Evolutionary conservation across 2,888 invertebrate genomes (phyloP).

Genomic region (Syrphus vitripennis): DNA sequence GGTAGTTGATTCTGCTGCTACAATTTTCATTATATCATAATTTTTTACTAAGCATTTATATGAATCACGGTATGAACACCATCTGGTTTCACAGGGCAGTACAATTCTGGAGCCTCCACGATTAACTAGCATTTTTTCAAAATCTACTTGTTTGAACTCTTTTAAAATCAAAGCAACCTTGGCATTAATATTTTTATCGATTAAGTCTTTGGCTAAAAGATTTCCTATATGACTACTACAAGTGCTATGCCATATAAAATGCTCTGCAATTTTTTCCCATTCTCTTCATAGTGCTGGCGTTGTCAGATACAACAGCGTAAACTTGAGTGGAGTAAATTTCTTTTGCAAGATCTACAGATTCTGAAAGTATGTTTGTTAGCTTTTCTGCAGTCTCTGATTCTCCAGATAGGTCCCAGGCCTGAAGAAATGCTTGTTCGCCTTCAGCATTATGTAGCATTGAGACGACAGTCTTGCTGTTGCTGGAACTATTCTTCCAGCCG

Average conservation of each 20-base stretch:
- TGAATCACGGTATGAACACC: not conserved
- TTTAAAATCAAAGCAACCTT: not conserved
- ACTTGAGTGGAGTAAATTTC: not conserved
- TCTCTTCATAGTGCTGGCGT: slow-evolving; percentile 2
- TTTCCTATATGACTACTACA: slow-evolving; percentile 6
- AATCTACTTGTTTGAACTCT: not conserved
- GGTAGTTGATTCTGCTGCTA: not conserved
- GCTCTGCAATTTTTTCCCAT: not conserved
- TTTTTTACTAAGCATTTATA: not conserved
- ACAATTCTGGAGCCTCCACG: not conserved
- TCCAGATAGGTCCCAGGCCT: not conserved
- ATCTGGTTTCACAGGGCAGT: not conserved
- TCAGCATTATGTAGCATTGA: no score
- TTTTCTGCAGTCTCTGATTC: not conserved
- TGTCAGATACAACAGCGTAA: not conserved
- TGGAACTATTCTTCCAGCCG: no score
- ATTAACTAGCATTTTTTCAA: not conserved
- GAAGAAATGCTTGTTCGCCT: not conserved
- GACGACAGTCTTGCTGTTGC: no score
- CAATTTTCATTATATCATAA: not conserved
- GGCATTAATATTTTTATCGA: not conserved
- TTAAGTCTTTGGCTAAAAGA: not conserved
- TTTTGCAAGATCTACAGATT: not conserved
- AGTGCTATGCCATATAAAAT: not conserved
- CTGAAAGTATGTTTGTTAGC: no score